Evolutionary conservation across 2,113 vertebrate species (phyloP), one percentile per base, ranked within the genome.

Genomic region (Zosterops borbonicus): DNA sequence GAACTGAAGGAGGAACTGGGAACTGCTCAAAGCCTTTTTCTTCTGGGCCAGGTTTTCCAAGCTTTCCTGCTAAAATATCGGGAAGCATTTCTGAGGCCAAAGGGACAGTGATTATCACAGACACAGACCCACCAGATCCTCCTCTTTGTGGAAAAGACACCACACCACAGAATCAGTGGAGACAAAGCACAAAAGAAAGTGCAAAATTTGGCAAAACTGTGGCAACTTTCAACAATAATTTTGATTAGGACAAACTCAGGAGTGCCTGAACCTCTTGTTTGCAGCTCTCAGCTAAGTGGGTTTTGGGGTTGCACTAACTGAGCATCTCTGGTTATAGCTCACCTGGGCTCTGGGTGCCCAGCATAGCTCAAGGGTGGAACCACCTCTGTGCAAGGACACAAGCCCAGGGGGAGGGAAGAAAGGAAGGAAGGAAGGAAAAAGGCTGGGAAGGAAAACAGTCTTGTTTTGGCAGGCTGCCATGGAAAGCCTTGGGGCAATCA

Each of bases 391-490:
- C 50, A 59, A 56, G 47, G 42, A 85, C 37, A 53, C 25, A 69
- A 87, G 35, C 37, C 42, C 50, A 46, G n/a, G 41, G 31, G 25
- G 58, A 62, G 18, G 29, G n/a, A 39, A 39, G 23, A 14, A 44
- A 37, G 31, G 47, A 82, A 59, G 39, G 39, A 39, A 92, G 89
- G 87, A 93, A 94, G 92, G 85, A 89, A 95, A 89, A 95, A 77
- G 96, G 87, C 21, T 95, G 87, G 84, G 65, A 96, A 95, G 59
- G 63, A 95, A 95, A 94, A 76, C 29, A 91, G 50, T 47, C 73
- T 74, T 93, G 59, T 91, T 91, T 90, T 73, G 78, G 83, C 71
- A 95, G 62, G 39, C 71, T 89, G 53, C 46, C 1, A 4, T 47
- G 50, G 35, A 94, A 86, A 83, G 33, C 52, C 64, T 28, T 63